Conservation (phyloP, 2,888 invertebrate species). For the Drosophila nr. perissopoda region DNA sequence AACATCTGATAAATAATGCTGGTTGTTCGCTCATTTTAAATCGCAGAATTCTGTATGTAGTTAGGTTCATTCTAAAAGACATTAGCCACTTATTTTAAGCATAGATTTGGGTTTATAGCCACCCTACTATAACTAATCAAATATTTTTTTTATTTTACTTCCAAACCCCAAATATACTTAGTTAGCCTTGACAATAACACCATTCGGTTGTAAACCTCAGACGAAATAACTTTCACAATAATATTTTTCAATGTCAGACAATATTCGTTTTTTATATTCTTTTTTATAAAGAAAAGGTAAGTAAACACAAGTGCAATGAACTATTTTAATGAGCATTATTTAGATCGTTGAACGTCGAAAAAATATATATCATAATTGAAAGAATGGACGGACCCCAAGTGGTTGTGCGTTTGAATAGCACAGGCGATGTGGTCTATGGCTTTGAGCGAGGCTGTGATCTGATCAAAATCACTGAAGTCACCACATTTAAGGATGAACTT, state of each 20-base stretch:
- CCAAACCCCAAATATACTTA: neutral
- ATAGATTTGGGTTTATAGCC: neutral
- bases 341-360: neutral
- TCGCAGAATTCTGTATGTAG: neutral
- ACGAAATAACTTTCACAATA: neutral
- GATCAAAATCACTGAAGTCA: neutral
- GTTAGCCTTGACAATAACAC: neutral
- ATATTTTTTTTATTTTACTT: neutral
- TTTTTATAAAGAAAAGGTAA: neutral
- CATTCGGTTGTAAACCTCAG: neutral
- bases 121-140: neutral
- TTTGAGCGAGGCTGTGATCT: conserved; percentile 9
- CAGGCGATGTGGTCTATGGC: conserved; percentile 11
- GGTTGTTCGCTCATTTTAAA: neutral
- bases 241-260: neutral
- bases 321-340: neutral
- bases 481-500: neutral
- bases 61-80: neutral
- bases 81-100: neutral
- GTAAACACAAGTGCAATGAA: neutral
- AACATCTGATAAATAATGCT: conserved; percentile 51
- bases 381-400: conserved; percentile 17
- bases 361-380: neutral
- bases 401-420: conserved; percentile 4
- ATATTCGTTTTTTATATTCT: neutral